Evolutionary conservation across 2,797 vertebrate species (phyloP).

Genomic region (Pterois miles): DNA sequence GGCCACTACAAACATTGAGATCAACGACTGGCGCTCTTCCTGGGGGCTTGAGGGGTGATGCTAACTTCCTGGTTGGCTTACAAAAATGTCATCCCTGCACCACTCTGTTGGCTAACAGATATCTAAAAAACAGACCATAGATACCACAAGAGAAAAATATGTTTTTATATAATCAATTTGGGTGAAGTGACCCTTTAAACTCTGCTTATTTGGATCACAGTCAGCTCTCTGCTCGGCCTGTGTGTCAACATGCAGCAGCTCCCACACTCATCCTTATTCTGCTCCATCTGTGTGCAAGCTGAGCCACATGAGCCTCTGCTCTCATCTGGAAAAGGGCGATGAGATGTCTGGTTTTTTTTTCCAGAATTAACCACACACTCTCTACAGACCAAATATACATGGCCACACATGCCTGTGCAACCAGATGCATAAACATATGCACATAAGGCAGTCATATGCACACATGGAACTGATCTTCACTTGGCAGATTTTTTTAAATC

Average conservation of each 20-base stretch:
- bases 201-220: slow-evolving; percentile 1
- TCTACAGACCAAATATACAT: slow-evolving; percentile 27
- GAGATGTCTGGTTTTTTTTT: not conserved
- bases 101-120: not conserved
- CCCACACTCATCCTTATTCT: slow-evolving; percentile 26
- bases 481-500: not conserved
- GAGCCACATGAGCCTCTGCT: slow-evolving; percentile 48
- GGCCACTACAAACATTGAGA: too few relatives aligned
- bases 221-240: slow-evolving; percentile 18
- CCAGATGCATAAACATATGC: slow-evolving; percentile 20
- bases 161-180: not conserved
- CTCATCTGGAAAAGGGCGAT: slow-evolving; percentile 45
- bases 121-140: not conserved
- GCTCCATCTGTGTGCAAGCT: slow-evolving; percentile 71
- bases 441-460: not conserved
- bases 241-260: slow-evolving; percentile 34
- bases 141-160: not conserved
- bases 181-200: slow-evolving; percentile 9
- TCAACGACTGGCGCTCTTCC: too few relatives aligned
- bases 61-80: too few relatives aligned
- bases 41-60: too few relatives aligned
- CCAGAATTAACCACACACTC: slow-evolving; percentile 42
- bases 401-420: slow-evolving; percentile 18
- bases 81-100: too few relatives aligned
- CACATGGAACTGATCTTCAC: not conserved